A percentile compares a stretch with the other conserved stretches of the same genome.
Conservation (phyloP, 37 sponge, comb jelly and placozoan species). For the Chondrilla cf. caribensis region DNA sequence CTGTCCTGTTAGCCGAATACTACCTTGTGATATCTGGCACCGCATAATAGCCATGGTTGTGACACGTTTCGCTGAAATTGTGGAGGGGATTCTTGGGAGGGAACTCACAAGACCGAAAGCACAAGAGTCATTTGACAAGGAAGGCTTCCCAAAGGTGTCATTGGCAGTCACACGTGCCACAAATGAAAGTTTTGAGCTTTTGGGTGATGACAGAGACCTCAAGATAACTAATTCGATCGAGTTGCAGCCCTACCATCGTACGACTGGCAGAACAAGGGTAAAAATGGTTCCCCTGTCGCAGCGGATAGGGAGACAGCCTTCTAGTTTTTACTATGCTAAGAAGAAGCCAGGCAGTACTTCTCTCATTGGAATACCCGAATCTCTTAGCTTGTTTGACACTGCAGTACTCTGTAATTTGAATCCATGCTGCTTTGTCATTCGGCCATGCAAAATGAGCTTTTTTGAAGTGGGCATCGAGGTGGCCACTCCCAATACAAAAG, state of each 20-base stretch:
- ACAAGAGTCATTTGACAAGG: no score
- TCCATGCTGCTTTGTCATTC: background rate
- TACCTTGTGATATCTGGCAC: slow-evolving; percentile 72
- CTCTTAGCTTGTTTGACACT: background rate
- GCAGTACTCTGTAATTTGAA: background rate
- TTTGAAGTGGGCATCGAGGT: slow-evolving; percentile 55
- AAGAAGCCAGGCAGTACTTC: background rate
- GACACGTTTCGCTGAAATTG: slow-evolving; percentile 19
- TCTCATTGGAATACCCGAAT: background rate
- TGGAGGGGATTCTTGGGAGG: background rate
- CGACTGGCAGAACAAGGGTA: no score
- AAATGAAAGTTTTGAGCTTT: slow-evolving; percentile 1
- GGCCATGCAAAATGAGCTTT: background rate
- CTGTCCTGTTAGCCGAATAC: slow-evolving; percentile 42
- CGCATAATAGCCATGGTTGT: slow-evolving; percentile 44
- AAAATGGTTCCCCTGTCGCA: background rate
- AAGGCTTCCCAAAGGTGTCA: no score
- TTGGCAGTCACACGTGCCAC: background rate
- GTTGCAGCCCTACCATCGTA: no score
- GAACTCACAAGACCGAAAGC: no score
- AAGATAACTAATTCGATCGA: no score
- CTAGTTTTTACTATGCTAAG: background rate
- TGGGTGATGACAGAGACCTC: background rate
- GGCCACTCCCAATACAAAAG: slow-evolving; percentile 27
- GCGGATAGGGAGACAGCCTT: background rate